These are phyloP conservation scores for Vulpes vulpes DNA, from an alignment of 2,113 vertebrate species.

Conservation along the genomic window DNA sequence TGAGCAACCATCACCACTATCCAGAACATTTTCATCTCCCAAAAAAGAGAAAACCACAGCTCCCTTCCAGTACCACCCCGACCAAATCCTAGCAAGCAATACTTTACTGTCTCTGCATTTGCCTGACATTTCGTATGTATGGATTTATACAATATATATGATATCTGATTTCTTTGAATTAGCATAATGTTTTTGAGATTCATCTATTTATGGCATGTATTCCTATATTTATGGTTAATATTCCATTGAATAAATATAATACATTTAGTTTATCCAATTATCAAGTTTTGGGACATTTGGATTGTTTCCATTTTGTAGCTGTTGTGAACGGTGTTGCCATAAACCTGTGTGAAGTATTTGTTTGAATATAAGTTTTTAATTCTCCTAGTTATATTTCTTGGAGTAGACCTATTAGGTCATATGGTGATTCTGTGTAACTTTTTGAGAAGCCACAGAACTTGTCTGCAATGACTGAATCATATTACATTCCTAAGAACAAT, in stretches of 20 bases:
- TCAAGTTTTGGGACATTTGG: not conserved
- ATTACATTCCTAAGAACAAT: not conserved
- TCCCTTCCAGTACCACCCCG: not conserved
- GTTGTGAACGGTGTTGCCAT: too few relatives aligned
- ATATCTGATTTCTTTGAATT: not conserved
- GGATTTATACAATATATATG: not conserved
- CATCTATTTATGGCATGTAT: not conserved
- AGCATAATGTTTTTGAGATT: not conserved
- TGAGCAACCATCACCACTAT: not conserved
- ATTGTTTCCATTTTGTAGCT: not conserved
- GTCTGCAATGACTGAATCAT: not conserved
- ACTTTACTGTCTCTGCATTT: not conserved
- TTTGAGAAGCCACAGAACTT: not conserved
- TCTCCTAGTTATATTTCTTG: too few relatives aligned
- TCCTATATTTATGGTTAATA: not conserved
- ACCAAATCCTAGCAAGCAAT: not conserved
- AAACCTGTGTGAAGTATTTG: too few relatives aligned
- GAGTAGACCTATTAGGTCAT: too few relatives aligned
- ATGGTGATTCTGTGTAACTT: too few relatives aligned
- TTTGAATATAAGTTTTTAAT: too few relatives aligned
- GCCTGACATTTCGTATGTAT: not conserved
- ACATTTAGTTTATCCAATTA: not conserved
- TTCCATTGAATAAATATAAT: not conserved
- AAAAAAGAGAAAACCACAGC: not conserved
- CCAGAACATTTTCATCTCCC: not conserved